Evolutionary conservation across 2,113 vertebrate species (phyloP), one percentile per base, ranked within the genome.

Genomic region (Cyphomyrus plagiostoma): DNA sequence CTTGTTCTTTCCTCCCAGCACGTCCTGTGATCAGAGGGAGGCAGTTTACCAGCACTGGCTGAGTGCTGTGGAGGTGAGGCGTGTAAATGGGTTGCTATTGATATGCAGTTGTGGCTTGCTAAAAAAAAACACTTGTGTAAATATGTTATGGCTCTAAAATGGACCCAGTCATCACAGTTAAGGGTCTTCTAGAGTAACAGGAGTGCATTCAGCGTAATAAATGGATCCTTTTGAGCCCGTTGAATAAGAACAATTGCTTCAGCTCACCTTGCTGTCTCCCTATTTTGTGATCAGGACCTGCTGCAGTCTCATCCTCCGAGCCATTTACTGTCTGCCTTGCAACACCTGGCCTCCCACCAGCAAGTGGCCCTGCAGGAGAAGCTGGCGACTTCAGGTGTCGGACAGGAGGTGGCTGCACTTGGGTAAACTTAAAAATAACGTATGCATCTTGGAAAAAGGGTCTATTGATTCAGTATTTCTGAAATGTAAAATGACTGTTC

Each of bases 31-130:
- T n/a, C 94, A 96, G 90, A 94, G 95, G 86, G 94, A 92, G 39
- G 92, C 93, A 58, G 82, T 95, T 46, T 95, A 96, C 90, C 95
- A 96, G 45, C 95, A 96, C 89, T 98, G 97, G 97, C 92, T 97
- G 19, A 96, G 93, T 91, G 91, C 93, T 3, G 95, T 96, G 88
- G 96, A 97, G 97, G 97, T 98, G 26, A 91, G 93, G 84, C 42
- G 21, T 89, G 66, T 45, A 35, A 35, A 35, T 86, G 23, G 50
- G 0, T 49, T 23, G 1, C 30, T 0, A n/a, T 58, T 86, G 42
- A 80, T 80, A 42, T 19, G 74, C 74, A 42, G 30, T 80, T 19
- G 13, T 77, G 70, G 30, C 15, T 77, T 19, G 30, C 35, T 39
- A 19, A 26, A 6, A 74, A 35, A 77, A 77, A 35, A 5, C 3